Evolutionary conservation across 2,888 invertebrate genomes (phyloP).

Genomic region (Pachydiplax longipennis): DNA sequence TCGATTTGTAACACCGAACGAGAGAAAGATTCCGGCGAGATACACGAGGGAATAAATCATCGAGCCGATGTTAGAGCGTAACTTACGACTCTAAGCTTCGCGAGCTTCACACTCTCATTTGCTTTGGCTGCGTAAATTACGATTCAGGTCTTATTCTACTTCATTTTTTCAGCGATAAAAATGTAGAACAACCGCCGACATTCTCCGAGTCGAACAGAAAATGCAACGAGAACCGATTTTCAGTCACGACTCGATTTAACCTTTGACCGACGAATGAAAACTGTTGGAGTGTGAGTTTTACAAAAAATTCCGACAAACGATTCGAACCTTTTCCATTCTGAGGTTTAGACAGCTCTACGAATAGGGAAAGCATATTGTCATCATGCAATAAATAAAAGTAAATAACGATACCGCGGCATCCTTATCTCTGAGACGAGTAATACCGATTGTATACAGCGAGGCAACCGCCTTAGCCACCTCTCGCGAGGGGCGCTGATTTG

Average conservation of each 20-base stretch:
- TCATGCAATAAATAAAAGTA: too few species aligned
- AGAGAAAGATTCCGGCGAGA: neutral
- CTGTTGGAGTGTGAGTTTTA: neutral
- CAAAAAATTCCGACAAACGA: neutral
- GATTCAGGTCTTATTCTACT: neutral
- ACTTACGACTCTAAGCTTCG: neutral
- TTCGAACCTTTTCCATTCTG: neutral
- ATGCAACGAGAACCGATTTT: neutral
- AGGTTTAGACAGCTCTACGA: neutral
- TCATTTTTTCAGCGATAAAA: neutral
- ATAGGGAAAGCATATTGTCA: too few species aligned
- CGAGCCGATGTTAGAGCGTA: neutral
- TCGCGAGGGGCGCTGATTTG: too few species aligned
- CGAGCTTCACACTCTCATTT: neutral
- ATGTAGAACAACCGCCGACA: neutral
- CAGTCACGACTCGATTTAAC: neutral
- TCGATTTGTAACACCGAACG: conserved; percentile 18
- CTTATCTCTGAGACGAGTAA: too few species aligned
- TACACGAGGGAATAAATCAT: neutral
- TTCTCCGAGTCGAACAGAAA: neutral
- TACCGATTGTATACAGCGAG: too few species aligned
- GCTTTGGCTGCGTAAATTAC: neutral
- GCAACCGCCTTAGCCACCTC: too few species aligned
- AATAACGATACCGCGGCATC: too few species aligned
- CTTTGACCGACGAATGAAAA: neutral